phyloP scores from a whole-genome alignment of 2,888 invertebrate genomes.

The Rhopalosiphum nymphaeae region DNA sequence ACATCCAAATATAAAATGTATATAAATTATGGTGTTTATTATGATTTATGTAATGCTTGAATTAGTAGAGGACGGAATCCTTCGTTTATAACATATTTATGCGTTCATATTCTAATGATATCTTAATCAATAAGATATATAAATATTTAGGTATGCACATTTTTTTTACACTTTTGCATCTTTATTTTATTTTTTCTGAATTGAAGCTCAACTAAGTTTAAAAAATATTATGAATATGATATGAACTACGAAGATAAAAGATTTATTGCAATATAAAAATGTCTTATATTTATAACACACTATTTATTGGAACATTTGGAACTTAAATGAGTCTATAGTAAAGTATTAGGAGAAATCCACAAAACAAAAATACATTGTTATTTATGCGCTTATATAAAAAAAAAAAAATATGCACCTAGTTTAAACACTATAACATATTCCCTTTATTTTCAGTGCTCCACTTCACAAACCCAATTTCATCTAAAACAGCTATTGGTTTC shows the following conservation, averaged over 20 bases:
- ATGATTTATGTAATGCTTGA: background rate
- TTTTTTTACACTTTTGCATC: too few relatives aligned
- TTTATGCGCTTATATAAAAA: background rate
- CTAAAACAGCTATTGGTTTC: conserved; percentile 44
- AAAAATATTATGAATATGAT: background rate
- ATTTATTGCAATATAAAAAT: background rate
- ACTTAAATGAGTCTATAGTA: background rate
- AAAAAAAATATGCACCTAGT: background rate
- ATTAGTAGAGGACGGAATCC: too few relatives aligned
- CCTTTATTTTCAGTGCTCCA: conserved; percentile 11
- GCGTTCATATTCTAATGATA: too few relatives aligned
- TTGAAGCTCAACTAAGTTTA: too few relatives aligned
- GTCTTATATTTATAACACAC: background rate
- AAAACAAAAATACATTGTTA: background rate
- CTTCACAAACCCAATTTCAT: conserved; percentile 45
- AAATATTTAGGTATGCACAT: too few relatives aligned
- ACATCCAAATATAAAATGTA: background rate
- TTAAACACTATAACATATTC: conserved; percentile 15
- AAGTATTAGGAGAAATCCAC: background rate
- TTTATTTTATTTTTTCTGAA: too few relatives aligned
- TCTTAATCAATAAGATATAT: too few relatives aligned
- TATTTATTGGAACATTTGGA: background rate
- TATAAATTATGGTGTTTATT: background rate
- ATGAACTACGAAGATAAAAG: background rate
- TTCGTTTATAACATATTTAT: too few relatives aligned